Evolutionary conservation across 2,888 invertebrate species (phyloP), one percentile per base, ranked within the genome.

Genomic region (Oscheius onirici): DNA sequence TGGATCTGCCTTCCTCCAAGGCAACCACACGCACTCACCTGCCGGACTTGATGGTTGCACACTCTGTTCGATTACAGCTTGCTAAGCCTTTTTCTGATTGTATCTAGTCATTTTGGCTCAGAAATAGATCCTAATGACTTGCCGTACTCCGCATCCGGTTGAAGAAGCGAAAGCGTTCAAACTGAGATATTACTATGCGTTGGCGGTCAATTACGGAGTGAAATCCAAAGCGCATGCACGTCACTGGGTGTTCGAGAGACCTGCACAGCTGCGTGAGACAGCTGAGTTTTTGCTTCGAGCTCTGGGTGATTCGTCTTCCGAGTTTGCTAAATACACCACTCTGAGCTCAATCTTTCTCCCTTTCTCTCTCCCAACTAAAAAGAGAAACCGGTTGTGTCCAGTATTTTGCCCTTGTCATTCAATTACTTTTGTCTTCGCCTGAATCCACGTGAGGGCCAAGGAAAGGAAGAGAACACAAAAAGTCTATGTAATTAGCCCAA

Each of bases 211-310:
- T 55, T 55, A 55, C 55, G 28, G 28, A 26, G 34, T 34, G n/a
- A 34, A 28, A 55, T 55, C 26, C n/a, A 26, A 24, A 55, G 34
- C 41, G 15, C 58, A 20, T 41, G 34, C 41, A 58, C 58, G 41
- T 58, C 41, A 58, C 58, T 58, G 40, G 41, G 58, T n/a, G 43
- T 41, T 41, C 34, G 13, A 46, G 46, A 17, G 46, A 46, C 58
- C 41, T 41, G 58, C 58, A 58, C 58, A 58, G 41, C 58, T 58
- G 58, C 43, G 58, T 41, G 58, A 58, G 58, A 58, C 58, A 40
- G 41, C 58, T 58, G 34, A 40, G 58, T 58, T 58, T 58, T 58
- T 58, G 58, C 41, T 58, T 58, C 20, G 41, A 58, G 40, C 40
- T 17, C 15, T 40, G 26, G 26, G 58, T 41, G 58, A 58, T 58